These are phyloP conservation scores for Vanacampus margaritifer DNA, from an alignment of 2,113 vertebrate genomes.

Conservation along the genomic window DNA sequence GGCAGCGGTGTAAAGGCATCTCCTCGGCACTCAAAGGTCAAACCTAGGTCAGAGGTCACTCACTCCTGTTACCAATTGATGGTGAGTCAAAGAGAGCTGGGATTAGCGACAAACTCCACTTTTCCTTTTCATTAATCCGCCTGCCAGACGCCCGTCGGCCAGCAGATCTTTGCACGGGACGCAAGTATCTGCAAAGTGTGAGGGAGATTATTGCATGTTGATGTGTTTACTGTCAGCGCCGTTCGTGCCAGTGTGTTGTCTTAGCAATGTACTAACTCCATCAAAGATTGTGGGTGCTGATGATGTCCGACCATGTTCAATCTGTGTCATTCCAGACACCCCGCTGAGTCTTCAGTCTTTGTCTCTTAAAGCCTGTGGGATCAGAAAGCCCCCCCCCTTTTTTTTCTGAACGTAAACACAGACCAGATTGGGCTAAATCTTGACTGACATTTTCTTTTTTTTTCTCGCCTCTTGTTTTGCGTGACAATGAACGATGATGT, in stretches of 20 bases:
- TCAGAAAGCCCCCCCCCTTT: background rate
- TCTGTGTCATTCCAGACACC: slow-evolving; percentile 2
- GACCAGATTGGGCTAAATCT: background rate
- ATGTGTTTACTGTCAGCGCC: too few species aligned
- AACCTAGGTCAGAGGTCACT: slow-evolving; percentile 7
- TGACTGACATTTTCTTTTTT: background rate
- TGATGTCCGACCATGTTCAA: slow-evolving; percentile 6
- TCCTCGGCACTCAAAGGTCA: background rate
- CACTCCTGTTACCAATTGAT: background rate
- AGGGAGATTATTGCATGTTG: background rate
- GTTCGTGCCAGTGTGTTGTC: background rate
- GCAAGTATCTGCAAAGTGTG: background rate
- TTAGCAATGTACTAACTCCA: background rate
- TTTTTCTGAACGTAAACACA: too few species aligned
- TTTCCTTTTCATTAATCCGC: slow-evolving; percentile 19
- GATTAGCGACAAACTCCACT: slow-evolving; percentile 15
- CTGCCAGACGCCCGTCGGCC: background rate
- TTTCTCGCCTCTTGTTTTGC: background rate
- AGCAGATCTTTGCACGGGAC: background rate
- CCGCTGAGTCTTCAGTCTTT: slow-evolving; percentile 12
- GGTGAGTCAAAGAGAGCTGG: slow-evolving; percentile 2
- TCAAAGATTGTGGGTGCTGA: background rate
- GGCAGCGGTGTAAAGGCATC: background rate
- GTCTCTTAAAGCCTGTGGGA: slow-evolving; percentile 6
- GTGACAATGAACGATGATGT: background rate